These are phyloP conservation scores for Drosophila malerkotliana DNA, from an alignment of 1,140 invertebrate genomes.

Conservation along the genomic window DNA sequence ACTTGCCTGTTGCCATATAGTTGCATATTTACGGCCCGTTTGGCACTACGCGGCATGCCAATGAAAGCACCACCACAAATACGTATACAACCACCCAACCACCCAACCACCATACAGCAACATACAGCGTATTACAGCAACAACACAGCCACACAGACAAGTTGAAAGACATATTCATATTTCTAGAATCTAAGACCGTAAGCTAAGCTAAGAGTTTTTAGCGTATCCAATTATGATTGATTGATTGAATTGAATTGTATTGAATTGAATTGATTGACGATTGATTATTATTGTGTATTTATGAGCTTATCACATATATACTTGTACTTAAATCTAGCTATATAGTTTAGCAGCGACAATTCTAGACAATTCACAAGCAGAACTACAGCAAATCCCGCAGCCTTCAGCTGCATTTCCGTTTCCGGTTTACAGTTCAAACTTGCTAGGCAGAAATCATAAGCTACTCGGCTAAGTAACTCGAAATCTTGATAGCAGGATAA, in stretches of 20 bases:
- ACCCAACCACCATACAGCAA: slow-evolving; percentile 4
- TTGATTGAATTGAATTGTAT: slow-evolving; percentile 54
- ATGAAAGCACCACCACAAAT: slow-evolving; percentile 30
- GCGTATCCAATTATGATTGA: slow-evolving; percentile 61
- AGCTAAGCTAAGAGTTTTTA: slow-evolving; percentile 68
- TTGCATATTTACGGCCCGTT: slow-evolving; percentile 62
- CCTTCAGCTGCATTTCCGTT: slow-evolving; percentile 46
- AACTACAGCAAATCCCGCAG: slow-evolving; percentile 12
- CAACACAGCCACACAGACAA: slow-evolving; percentile 38
- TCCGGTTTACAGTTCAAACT: slow-evolving; percentile 32
- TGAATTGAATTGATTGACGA: slow-evolving; percentile 60
- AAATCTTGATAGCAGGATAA: slow-evolving; percentile 2
- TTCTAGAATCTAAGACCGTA: slow-evolving; percentile 41
- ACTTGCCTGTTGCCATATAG: slow-evolving; percentile 54
- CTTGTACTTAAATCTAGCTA: slow-evolving; percentile 43
- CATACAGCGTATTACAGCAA: slow-evolving; percentile 23
- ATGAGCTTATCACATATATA: slow-evolving; percentile 66
- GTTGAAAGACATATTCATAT: slow-evolving; percentile 77
- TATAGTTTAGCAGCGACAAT: slow-evolving; percentile 41
- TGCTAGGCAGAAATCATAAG: slow-evolving; percentile 36
- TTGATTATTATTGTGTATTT: slow-evolving; percentile 72
- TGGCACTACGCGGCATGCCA: slow-evolving; percentile 51
- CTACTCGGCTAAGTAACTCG: slow-evolving; percentile 11
- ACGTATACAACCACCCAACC: slow-evolving; percentile 20
- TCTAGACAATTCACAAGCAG: slow-evolving; percentile 33